These are phyloP conservation scores for Pseudopipra pipra DNA, from an alignment of 2,113 vertebrate species.

Conservation along the genomic window DNA sequence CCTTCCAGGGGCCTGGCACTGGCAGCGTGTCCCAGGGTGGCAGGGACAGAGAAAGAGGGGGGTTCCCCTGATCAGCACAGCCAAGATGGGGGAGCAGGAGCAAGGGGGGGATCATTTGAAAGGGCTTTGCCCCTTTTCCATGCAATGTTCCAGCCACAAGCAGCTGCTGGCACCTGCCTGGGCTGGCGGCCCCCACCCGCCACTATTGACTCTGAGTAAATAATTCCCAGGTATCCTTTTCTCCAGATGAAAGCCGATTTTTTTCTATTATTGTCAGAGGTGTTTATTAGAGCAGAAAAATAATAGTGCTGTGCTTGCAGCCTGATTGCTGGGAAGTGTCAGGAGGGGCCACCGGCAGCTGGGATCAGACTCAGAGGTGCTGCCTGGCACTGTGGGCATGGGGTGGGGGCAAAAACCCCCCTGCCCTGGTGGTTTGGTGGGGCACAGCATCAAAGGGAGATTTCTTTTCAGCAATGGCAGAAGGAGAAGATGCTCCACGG, in stretches of 20 bases:
- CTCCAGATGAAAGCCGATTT: background rate
- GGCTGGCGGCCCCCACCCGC: background rate
- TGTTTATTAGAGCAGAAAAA: slow-evolving; percentile 58
- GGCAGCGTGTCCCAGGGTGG: background rate
- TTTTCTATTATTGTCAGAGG: slow-evolving; percentile 22
- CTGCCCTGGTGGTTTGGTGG: background rate
- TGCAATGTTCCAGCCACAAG: background rate
- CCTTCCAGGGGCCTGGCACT: background rate
- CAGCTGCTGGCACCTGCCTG: background rate
- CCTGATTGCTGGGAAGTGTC: slow-evolving; percentile 13
- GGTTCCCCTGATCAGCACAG: background rate
- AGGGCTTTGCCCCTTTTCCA: background rate
- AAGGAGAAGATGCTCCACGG: background rate
- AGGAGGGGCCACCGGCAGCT: fast-evolving
- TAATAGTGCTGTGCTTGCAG: background rate
- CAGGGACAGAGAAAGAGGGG: fast-evolving
- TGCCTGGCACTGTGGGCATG: background rate
- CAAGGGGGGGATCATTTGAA: fast-evolving
- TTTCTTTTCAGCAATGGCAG: background rate
- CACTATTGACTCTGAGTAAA: slow-evolving; percentile 32
- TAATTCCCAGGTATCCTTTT: slow-evolving; percentile 28
- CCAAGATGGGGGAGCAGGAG: fast-evolving
- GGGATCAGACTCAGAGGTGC: fast-evolving
- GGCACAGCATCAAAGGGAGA: fast-evolving
- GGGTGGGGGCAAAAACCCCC: fast-evolving